Percentiles rank a stretch among this genome's conserved stretches.
phyloP scores from a whole-genome alignment of 2,113 vertebrate species.

The Platanista minor region DNA sequence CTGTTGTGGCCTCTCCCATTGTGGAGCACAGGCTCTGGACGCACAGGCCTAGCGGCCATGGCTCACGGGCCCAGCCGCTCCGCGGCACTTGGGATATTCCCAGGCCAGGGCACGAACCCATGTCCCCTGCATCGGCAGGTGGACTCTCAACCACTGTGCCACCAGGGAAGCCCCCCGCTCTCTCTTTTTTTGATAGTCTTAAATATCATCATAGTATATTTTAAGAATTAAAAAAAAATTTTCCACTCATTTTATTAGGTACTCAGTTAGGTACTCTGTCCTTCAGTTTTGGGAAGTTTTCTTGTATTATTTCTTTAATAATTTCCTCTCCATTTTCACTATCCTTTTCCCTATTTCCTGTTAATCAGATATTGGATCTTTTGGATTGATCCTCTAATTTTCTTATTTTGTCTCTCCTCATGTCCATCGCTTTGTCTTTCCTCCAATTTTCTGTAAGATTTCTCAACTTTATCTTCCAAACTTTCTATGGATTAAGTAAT shows the following conservation, averaged over 20 bases:
- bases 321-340: neutral
- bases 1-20: too few relatives aligned
- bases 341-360: neutral
- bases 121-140: too few relatives aligned
- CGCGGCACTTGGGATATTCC: too few relatives aligned
- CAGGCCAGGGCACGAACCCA: too few relatives aligned
- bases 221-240: neutral
- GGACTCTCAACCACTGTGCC: too few relatives aligned
- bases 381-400: neutral
- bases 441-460: neutral
- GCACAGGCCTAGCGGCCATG: too few relatives aligned
- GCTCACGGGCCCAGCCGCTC: too few relatives aligned
- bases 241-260: neutral
- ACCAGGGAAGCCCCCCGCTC: too few relatives aligned
- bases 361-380: neutral
- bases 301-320: neutral
- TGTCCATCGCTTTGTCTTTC: neutral
- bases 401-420: neutral
- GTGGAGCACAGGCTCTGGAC: too few relatives aligned
- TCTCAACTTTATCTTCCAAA: slow-evolving; percentile 1
- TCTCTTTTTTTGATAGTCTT: neutral
- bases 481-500: neutral
- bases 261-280: neutral
- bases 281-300: neutral
- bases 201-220: neutral